These are phyloP conservation scores for Sabellastarte sp. DNA, from an alignment of 2,888 invertebrate species.

Conservation along the genomic window DNA sequence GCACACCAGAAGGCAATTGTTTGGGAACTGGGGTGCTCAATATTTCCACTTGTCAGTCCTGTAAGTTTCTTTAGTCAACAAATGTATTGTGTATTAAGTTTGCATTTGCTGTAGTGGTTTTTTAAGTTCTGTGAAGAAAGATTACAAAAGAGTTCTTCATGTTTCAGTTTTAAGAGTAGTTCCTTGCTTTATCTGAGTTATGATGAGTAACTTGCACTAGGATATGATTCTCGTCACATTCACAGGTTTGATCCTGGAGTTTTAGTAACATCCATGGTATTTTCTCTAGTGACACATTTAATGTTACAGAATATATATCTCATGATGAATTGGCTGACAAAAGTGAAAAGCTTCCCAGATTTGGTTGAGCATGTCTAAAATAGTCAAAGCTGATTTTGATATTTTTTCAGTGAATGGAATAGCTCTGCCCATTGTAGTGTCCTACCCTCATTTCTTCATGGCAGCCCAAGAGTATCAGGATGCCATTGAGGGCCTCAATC, in stretches of 20 bases:
- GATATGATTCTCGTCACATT: too few relatives aligned
- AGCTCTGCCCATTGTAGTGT: background rate
- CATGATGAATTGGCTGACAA: too few relatives aligned
- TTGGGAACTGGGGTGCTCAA: background rate
- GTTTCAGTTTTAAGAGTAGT: too few relatives aligned
- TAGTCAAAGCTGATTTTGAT: background rate
- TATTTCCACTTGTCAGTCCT: background rate
- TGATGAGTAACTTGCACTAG: background rate
- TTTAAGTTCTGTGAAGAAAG: background rate
- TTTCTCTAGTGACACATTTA: too few relatives aligned
- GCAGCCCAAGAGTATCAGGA: background rate
- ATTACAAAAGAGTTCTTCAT: too few relatives aligned
- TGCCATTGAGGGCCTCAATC: background rate
- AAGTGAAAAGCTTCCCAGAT: too few relatives aligned
- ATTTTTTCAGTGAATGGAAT: background rate
- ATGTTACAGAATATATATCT: too few relatives aligned
- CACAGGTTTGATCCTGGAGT: too few relatives aligned
- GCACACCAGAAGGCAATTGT: conserved; percentile 2
- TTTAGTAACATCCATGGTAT: too few relatives aligned
- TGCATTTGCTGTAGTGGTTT: background rate
- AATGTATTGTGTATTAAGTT: background rate
- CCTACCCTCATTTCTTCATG: background rate
- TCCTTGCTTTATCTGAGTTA: too few relatives aligned
- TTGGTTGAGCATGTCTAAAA: too few relatives aligned
- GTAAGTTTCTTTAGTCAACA: background rate